Base-by-base conservation (phyloP, 2,888 invertebrate species). In the Hyles lineata region DNA sequence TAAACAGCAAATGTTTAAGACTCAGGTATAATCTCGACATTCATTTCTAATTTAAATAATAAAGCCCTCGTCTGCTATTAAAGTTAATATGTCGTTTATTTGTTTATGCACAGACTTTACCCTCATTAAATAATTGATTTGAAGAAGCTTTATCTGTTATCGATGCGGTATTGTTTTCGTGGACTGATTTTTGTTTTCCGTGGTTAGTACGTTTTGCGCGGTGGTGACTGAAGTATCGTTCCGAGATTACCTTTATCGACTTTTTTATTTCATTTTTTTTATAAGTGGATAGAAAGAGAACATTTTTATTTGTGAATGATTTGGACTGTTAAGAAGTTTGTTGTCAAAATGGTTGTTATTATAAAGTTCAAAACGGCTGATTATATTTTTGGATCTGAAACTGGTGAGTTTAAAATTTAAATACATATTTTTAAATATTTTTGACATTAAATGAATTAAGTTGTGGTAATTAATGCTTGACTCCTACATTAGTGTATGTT, bases 311-410 rank as follows among this genome's bases (percentile, higher is more conserved):
- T 62, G 19, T 61, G 19, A 32, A 17, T 61, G 23, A 29, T 61
- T 61, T 29, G 62, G 19, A 9, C 7, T n/a, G 19, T 9, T 32
- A n/a, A 32, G 72, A 25, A 55, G 50, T 74, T 72, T 67, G 32
- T 73, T 62, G 32, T 71, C 21, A 82, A 75, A 73, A 83, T 87
- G 83, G 84, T 86, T 70, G 82, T 85, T 62, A 74, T 84, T 21
- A 61, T 86, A 35, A 76, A 82, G 70, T 84, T 77, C 76, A 74
- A 74, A 60, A 59, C 76, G 11, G 75, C 76, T 32, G 79, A 78
- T 70, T 76, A 76, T 43, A 73, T 78, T 60, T 63, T 76, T 67
- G 72, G 74, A 60, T 58, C 78, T 35, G 75, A 74, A 71, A 76
- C 59, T 71, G 82, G 84, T 84, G 69, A 79, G 79, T 72, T 59